These are phyloP conservation scores for Temnothorax longispinosus DNA, from an alignment of 1,140 invertebrate species.

Conservation along the genomic window DNA sequence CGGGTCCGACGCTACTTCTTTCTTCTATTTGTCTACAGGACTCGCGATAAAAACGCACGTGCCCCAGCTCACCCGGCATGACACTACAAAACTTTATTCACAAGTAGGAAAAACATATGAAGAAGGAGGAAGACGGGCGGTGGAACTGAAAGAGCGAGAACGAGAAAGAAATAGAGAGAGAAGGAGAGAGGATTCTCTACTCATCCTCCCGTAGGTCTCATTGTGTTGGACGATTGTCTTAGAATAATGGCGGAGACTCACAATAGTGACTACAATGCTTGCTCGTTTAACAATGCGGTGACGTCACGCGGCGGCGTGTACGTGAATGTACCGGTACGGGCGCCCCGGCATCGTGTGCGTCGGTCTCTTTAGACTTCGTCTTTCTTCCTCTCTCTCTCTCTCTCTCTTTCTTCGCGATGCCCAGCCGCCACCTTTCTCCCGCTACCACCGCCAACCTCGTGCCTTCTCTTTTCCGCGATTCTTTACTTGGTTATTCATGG, in stretches of 20 bases:
- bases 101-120: slow-evolving; percentile 71
- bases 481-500: slow-evolving; percentile 78
- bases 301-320: slow-evolving; percentile 84
- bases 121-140: slow-evolving; percentile 59
- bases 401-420: slow-evolving; percentile 59
- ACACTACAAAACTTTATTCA: slow-evolving; percentile 53
- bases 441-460: slow-evolving; percentile 22
- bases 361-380: slow-evolving; percentile 79
- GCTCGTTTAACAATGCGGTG: slow-evolving; percentile 86
- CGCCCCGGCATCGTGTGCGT: slow-evolving; percentile 80
- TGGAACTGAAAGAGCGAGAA: slow-evolving; percentile 50
- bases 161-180: slow-evolving; percentile 22
- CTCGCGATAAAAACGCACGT: slow-evolving; percentile 48
- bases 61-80: slow-evolving; percentile 16
- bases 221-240: slow-evolving; percentile 87
- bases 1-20: not conserved
- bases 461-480: slow-evolving; percentile 72
- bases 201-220: slow-evolving; percentile 85
- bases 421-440: slow-evolving; percentile 25
- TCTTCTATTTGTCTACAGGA: not conserved
- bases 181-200: slow-evolving; percentile 83
- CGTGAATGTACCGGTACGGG: slow-evolving; percentile 83
- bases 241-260: slow-evolving; percentile 86
- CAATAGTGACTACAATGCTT: slow-evolving; percentile 87
- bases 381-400: slow-evolving; percentile 61